These are phyloP conservation scores for Triplophysa dalaica DNA, from an alignment of 2,113 vertebrate genomes.

Conservation along the genomic window DNA sequence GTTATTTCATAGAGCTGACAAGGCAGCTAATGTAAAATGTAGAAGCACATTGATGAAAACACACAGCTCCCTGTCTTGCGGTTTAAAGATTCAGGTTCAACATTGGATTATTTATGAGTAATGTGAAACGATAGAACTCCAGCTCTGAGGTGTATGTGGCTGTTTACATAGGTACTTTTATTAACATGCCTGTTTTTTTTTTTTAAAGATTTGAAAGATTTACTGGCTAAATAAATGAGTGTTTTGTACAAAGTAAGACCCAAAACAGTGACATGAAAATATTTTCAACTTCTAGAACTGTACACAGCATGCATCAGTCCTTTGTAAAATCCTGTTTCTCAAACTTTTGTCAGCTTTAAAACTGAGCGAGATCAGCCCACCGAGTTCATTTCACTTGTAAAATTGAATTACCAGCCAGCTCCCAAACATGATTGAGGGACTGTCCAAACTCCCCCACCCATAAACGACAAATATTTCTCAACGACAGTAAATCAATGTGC, in stretches of 20 bases:
- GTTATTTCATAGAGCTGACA: neutral
- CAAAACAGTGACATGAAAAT: too few relatives aligned
- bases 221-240: too few relatives aligned
- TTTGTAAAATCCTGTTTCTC: neutral
- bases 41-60: neutral
- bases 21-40: neutral
- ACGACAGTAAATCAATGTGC: conserved; percentile 68
- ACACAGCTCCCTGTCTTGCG: neutral
- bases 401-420: conserved; percentile 11
- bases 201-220: neutral
- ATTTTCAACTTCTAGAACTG: too few relatives aligned
- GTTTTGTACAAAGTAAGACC: too few relatives aligned
- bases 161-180: neutral
- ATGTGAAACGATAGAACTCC: neutral
- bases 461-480: conserved; percentile 65
- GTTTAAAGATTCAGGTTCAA: neutral
- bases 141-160: neutral
- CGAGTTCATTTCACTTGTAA: conserved; percentile 13
- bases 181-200: neutral
- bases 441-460: conserved; percentile 43
- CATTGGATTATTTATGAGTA: neutral
- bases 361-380: neutral
- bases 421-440: conserved; percentile 46
- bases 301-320: neutral
- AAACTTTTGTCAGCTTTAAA: neutral